phyloP scores from a whole-genome alignment of 2,888 invertebrate species.

The Agrotis exclamationis region DNA sequence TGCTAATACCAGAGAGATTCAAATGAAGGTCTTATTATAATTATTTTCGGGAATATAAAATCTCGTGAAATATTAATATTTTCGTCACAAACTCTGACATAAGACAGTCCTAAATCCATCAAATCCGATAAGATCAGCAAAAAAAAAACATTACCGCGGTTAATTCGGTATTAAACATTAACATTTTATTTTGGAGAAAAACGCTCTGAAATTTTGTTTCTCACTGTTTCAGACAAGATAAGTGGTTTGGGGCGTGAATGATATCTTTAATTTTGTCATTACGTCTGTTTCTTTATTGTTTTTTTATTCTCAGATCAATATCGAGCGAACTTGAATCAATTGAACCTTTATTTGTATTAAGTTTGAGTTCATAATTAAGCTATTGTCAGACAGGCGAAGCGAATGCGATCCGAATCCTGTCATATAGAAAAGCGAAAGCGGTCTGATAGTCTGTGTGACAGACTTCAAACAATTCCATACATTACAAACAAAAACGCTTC shows the following conservation, averaged over 20 bases:
- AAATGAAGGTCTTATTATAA: too few relatives aligned
- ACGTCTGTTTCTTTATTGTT: neutral
- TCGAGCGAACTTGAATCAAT: too few relatives aligned
- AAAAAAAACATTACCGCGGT: slow-evolving; percentile 7
- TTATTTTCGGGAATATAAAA: neutral
- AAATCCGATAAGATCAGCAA: slow-evolving; percentile 44
- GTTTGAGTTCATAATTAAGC: too few relatives aligned
- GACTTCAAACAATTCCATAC: too few relatives aligned
- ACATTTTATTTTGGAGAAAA: slow-evolving; percentile 42
- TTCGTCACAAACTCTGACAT: neutral
- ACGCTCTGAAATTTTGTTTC: neutral
- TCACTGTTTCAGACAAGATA: neutral
- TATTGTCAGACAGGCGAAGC: too few relatives aligned
- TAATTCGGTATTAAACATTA: slow-evolving; percentile 27
- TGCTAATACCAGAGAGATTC: too few relatives aligned
- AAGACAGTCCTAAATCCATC: slow-evolving; percentile 12
- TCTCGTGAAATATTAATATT: slow-evolving; percentile 1
- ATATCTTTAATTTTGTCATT: slow-evolving; percentile 8
- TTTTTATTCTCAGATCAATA: neutral
- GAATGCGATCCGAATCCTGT: too few relatives aligned
- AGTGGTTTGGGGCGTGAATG: neutral
- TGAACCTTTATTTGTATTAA: too few relatives aligned
- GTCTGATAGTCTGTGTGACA: too few relatives aligned
- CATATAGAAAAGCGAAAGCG: too few relatives aligned
- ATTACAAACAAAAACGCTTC: too few relatives aligned